Conservation (phyloP, 2,888 invertebrate genomes). For the Nemotelus pantherinus region DNA sequence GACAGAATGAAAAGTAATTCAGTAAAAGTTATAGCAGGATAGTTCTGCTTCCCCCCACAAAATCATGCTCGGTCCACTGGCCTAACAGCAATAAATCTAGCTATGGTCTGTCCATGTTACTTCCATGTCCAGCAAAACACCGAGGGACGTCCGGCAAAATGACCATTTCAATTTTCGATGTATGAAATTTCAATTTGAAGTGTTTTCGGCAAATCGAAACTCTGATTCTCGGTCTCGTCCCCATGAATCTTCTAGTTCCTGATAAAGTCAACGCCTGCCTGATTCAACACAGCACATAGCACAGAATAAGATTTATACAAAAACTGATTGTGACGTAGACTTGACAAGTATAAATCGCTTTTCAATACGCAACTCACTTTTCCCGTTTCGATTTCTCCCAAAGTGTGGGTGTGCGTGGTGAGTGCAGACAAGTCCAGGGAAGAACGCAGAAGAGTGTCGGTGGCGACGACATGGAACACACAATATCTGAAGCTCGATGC, state of each 20-base stretch:
- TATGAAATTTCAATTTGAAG: slow-evolving; percentile 25
- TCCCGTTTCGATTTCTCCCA: slow-evolving; percentile 8
- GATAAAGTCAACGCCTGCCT: background rate
- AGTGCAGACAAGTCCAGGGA: too few species aligned
- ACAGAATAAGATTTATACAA: slow-evolving; percentile 46
- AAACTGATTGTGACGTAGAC: slow-evolving; percentile 48
- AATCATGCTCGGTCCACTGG: too few species aligned
- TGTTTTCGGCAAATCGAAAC: background rate
- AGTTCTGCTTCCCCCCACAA: too few species aligned
- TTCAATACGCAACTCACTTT: slow-evolving; percentile 48
- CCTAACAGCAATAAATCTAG: slow-evolving; percentile 42
- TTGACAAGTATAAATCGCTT: slow-evolving; percentile 51
- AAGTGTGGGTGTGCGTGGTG: background rate
- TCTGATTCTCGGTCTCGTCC: background rate
- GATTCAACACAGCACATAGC: background rate
- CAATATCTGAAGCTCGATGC: too few species aligned
- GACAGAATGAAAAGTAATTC: too few species aligned
- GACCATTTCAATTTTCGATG: slow-evolving; percentile 47
- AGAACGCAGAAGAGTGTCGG: too few species aligned
- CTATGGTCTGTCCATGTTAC: slow-evolving; percentile 39
- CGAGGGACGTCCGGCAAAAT: slow-evolving; percentile 24
- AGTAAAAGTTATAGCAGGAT: too few species aligned
- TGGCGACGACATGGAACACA: too few species aligned
- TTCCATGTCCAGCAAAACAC: slow-evolving; percentile 28
- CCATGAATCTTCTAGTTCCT: slow-evolving; percentile 4